Percentiles rank a stretch among this genome's conserved stretches.
These are phyloP conservation scores for Empis livida DNA, from an alignment of 2,888 invertebrate species.

Conservation along the genomic window DNA sequence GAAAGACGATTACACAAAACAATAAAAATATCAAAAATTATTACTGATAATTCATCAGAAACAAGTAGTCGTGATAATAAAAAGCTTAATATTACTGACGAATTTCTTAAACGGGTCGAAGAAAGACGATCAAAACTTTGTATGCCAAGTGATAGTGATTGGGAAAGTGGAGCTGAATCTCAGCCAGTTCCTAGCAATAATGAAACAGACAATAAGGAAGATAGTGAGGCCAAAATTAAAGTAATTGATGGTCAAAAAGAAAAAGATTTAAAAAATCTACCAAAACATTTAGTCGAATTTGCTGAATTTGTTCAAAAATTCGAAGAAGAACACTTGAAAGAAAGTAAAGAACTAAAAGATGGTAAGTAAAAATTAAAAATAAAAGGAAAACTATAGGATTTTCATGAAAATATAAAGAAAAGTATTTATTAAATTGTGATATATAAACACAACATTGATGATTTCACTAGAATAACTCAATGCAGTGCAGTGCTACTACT, in stretches of 20 bases:
- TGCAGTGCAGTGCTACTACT: too few species aligned
- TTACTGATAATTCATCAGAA: constrained; percentile 19
- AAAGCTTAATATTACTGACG: constrained; percentile 32
- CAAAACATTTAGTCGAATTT: constrained; percentile 68
- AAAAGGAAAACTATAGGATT: too few species aligned
- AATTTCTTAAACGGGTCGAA: constrained; percentile 64
- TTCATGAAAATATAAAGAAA: too few species aligned
- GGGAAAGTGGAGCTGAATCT: constrained; percentile 44
- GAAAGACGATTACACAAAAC: constrained; percentile 67
- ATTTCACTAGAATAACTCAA: too few species aligned
- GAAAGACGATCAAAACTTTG: constrained; percentile 57
- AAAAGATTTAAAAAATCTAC: constrained; percentile 50
- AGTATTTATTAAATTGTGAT: too few species aligned
- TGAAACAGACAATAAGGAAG: neutral
- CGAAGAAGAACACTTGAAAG: constrained; percentile 18
- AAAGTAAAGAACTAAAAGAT: too few species aligned
- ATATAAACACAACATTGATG: too few species aligned
- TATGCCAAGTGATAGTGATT: constrained; percentile 50
- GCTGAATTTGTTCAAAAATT: constrained; percentile 40
- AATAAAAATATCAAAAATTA: constrained; percentile 59
- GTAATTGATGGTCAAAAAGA: constrained; percentile 51
- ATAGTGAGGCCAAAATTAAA: constrained; percentile 40
- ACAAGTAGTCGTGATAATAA: constrained; percentile 9
- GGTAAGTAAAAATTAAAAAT: too few species aligned
- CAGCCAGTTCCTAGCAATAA: constrained; percentile 30